phyloP scores from a whole-genome alignment of 1,140 invertebrate genomes.

The Lordiphosa clarofinis region DNA sequence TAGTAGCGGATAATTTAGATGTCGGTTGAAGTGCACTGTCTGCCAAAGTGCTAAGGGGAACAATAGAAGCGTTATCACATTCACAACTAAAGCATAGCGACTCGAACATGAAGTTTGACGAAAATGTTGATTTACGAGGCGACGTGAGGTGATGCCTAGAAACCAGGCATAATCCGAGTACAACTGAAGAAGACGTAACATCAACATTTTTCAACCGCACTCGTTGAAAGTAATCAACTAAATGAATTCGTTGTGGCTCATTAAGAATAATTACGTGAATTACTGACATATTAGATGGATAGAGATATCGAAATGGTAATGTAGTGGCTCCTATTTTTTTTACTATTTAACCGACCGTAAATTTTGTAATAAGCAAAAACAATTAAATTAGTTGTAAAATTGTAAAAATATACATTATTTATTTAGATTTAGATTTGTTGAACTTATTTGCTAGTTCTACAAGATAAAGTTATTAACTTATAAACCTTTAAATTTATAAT shows the following conservation, averaged over 20 bases:
- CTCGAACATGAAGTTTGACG: constrained; percentile 7
- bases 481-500: too few relatives aligned
- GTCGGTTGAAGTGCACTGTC: not conserved
- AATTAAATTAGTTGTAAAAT: too few relatives aligned
- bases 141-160: constrained; percentile 39
- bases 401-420: too few relatives aligned
- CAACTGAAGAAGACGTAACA: constrained; percentile 3
- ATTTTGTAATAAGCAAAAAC: too few relatives aligned
- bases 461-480: too few relatives aligned
- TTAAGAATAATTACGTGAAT: too few relatives aligned
- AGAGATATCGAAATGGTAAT: too few relatives aligned
- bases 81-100: constrained; percentile 20
- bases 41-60: constrained; percentile 20
- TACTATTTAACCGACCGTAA: too few relatives aligned
- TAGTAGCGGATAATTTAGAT: constrained; percentile 17
- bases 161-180: constrained; percentile 24
- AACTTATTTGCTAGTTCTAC: too few relatives aligned
- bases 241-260: not conserved
- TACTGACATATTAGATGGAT: too few relatives aligned
- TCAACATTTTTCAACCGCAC: not conserved
- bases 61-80: constrained; percentile 9
- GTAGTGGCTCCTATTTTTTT: too few relatives aligned
- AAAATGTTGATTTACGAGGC: not conserved
- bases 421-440: too few relatives aligned
- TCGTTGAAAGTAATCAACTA: not conserved